Base-by-base conservation (phyloP, 2,797 vertebrate genomes). In the Pseudopleuronectes americanus region DNA sequence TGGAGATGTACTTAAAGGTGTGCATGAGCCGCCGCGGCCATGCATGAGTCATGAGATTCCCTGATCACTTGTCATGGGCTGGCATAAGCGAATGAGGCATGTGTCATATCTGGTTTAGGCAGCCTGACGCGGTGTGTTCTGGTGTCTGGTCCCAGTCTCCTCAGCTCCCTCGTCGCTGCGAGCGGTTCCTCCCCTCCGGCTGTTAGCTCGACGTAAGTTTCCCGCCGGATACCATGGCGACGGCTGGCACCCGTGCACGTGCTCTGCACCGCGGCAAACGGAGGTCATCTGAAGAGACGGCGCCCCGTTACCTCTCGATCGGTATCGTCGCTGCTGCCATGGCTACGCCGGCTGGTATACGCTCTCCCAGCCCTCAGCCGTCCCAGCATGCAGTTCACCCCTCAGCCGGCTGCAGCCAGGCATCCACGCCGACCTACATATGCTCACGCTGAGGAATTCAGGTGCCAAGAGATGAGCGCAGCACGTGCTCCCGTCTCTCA, bases 61-160 rank as follows among this genome's bases (percentile, higher is more conserved):
- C 75, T 74, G 84, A 86, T 90, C 83, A 73, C 82, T 85, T 81
- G 85, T 90, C 81, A 80, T 47, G 21, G 55, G 64, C 79, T 66
- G 77, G 88, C 81, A 61, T 74, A 80, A 87, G 84, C 70, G 81
- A 83, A 85, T 52, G 84, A 83, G 87, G 84, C 88, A 90, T 75
- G 79, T 89, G 90, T 91, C 91, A 83, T 78, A 81, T 91, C 87
- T 83, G 55, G 83, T 90, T 90, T 79, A 76, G 69, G 74, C 78
- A 77, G 81, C 76, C 56, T 74, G 76, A 76, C 56, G 76, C 80
- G 60, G 71, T 74, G 66, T 71, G 70, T 74, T 84, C 73, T 57
- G 76, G 80, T 75, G 57, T 76, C 66, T 51, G 81, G 38, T 83
- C 79, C 62, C 83, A 73, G 82, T 67, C 85, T 85, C 57, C 79